Conservation (phyloP, 2,888 invertebrate species). For the Nephrotoma appendiculata region DNA sequence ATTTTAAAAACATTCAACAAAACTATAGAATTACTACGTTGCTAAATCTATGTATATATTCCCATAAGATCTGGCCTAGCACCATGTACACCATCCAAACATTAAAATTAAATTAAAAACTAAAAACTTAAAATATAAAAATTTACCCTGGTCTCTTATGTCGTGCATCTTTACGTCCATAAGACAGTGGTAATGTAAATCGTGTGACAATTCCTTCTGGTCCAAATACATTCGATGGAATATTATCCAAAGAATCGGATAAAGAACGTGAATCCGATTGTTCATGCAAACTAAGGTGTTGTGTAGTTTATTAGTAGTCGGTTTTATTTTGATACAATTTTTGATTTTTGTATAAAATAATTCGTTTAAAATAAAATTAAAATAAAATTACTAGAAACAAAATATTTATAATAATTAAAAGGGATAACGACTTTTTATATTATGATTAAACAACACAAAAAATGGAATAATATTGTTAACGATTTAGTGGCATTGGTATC, state of each 20-base stretch:
- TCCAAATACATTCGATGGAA: constrained; percentile 39
- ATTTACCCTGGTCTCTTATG: constrained; percentile 72
- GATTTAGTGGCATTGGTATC: neutral
- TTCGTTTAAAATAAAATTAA: neutral
- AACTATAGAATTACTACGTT: neutral
- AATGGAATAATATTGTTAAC: neutral
- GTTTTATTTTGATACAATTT: constrained; percentile 10
- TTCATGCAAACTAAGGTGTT: constrained; percentile 30
- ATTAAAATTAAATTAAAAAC: neutral
- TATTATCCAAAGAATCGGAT: constrained; percentile 44
- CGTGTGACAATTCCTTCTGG: constrained; percentile 45
- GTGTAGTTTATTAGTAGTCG: constrained; percentile 8
- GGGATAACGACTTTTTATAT: neutral
- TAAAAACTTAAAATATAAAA: neutral
- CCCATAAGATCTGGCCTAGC: neutral
- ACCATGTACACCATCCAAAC: neutral
- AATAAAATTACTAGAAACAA: neutral
- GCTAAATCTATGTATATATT: neutral
- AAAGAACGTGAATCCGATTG: constrained; percentile 34
- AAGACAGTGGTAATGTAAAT: constrained; percentile 60
- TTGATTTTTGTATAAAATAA: constrained; percentile 4
- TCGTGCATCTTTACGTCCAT: constrained; percentile 61
- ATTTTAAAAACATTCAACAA: neutral
- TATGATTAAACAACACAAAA: neutral
- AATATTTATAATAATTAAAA: neutral